phyloP scores from a whole-genome alignment of 1,140 invertebrate genomes.

The Caenorhabditis tropicalis region DNA sequence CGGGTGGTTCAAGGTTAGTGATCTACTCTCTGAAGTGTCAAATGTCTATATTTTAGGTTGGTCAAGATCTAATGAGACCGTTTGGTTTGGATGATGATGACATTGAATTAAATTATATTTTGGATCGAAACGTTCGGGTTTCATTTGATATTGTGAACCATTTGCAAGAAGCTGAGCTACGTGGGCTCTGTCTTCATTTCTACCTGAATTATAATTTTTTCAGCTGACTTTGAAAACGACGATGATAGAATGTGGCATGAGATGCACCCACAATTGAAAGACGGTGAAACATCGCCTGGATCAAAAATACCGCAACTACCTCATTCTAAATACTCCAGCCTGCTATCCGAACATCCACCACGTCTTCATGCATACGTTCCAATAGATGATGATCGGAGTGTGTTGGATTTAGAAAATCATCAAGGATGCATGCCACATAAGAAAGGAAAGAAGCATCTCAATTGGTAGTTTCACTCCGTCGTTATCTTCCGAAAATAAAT shows the following conservation, averaged over 20 bases:
- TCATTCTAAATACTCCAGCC: background rate
- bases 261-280: background rate
- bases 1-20: slow-evolving; percentile 34
- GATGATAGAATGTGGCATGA: slow-evolving; percentile 9
- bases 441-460: slow-evolving; percentile 15
- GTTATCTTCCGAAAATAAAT: too few species aligned
- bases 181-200: background rate
- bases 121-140: slow-evolving; percentile 48
- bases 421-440: background rate
- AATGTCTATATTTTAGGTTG: slow-evolving; percentile 32
- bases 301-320: background rate
- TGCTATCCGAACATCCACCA: slow-evolving; percentile 23
- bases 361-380: slow-evolving; percentile 33
- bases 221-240: slow-evolving; percentile 43
- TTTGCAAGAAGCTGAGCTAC: background rate
- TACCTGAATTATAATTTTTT: background rate
- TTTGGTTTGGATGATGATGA: slow-evolving; percentile 58
- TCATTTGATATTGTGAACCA: slow-evolving; percentile 49
- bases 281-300: background rate
- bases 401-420: background rate
- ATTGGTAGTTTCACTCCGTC: too few species aligned
- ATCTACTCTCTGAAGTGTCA: background rate
- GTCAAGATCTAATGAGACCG: slow-evolving; percentile 56
- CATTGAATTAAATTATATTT: slow-evolving; percentile 58
- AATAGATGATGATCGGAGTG: background rate